Base-by-base conservation (phyloP, 2,113 vertebrate species). In the Progne subis region DNA sequence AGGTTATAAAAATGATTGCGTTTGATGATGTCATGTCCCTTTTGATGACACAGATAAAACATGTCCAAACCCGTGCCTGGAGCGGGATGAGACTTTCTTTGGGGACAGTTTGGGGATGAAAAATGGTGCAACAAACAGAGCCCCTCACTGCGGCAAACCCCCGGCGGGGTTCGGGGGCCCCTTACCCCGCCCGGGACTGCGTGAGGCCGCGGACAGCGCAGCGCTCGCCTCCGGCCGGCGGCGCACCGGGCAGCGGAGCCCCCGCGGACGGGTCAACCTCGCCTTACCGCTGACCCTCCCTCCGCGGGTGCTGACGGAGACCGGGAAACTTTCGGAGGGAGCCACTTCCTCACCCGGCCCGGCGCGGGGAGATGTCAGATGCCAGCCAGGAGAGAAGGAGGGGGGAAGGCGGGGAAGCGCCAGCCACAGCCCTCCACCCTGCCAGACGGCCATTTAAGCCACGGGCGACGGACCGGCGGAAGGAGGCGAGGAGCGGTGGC, bases 401-500 rank as follows among this genome's bases (percentile, higher is more conserved):
- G 72, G 31, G 18, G 29, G 50, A 68, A 72, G 83, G 75, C 80
- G 31, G 70, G 55, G 69, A 77, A 71, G 87, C 28, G 52, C 29
- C 76, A 23, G 29, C 69, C 72, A 12, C 77, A 79, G 15, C 29
- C 29, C 67, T 43, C 50, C 55, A 21, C 43, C 49, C 56, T 55
- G 47, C 70, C 12, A 56, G 77, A 34, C 72, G 25, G 88, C 91
- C 92, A 78, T 89, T 82, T 44, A 86, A 46, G 34, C 78, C 68
- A 16, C 2, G 63, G 67, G 61, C 50, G 31, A 63, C 46, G 24
- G 37, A 55, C 29, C 0, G 26, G 34, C 28, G 12, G 49, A 52
- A 46, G 69, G 7, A 23, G 55, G 55, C 44, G 65, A 18, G 29
- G 8, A 31, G 49, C 26, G 15, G 41, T 5, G 16, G 31, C 5